phyloP scores from a whole-genome alignment of 2,113 vertebrate species.

The Grus americana region DNA sequence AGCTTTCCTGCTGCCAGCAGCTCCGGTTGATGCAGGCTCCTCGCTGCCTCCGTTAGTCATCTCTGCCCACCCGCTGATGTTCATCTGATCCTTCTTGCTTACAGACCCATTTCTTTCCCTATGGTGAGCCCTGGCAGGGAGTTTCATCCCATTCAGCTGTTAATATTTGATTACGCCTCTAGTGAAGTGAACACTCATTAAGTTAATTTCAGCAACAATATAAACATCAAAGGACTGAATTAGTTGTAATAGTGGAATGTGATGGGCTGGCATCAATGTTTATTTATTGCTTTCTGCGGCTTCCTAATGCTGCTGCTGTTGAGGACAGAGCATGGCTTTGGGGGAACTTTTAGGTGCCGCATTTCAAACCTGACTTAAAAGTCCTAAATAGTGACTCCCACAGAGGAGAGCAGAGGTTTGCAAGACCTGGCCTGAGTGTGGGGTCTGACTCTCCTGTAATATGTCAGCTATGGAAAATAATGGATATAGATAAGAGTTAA shows the following conservation, averaged over 20 bases:
- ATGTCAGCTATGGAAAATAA: background rate
- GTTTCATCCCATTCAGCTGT: constrained; percentile 1
- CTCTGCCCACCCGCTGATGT: background rate
- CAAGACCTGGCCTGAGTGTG: background rate
- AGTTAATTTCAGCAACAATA: constrained; percentile 10
- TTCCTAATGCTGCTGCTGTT: background rate
- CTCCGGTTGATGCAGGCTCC: background rate
- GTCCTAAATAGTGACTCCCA: background rate
- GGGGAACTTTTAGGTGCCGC: background rate
- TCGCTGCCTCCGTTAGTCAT: accelerated
- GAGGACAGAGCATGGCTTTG: background rate
- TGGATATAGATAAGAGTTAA: background rate
- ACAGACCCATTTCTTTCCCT: background rate
- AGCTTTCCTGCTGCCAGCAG: background rate
- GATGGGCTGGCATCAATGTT: background rate
- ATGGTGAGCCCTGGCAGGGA: background rate
- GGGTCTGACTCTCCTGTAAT: background rate
- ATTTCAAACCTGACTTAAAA: background rate
- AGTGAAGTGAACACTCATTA: background rate
- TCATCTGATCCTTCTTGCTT: background rate
- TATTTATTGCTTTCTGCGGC: background rate
- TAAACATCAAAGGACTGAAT: background rate
- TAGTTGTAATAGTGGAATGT: background rate
- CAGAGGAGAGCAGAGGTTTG: background rate
- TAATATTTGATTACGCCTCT: background rate